Conservation (phyloP, 2,888 invertebrate genomes). For the Chloroclystis v-ata region DNA sequence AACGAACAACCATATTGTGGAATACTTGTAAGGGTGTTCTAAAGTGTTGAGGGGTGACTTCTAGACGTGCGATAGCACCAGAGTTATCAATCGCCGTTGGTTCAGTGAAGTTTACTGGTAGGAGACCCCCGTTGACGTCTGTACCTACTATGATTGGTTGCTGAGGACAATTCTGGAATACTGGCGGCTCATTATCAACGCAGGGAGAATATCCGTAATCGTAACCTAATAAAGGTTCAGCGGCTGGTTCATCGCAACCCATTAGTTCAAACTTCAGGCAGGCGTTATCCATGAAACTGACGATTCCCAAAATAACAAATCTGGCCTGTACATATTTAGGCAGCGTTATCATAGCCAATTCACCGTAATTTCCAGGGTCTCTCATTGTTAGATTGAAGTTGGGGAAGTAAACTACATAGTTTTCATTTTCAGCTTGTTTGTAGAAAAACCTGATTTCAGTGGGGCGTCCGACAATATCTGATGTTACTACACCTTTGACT, state of each 20-base stretch:
- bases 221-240: conserved; percentile 91
- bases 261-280: conserved; percentile 97
- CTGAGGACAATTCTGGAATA: conserved; percentile 97
- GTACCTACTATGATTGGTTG: conserved; percentile 93
- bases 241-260: conserved; percentile 93
- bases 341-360: conserved; percentile 95
- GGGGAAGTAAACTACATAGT: conserved; percentile 97
- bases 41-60: conserved; percentile 95
- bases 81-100: conserved; percentile 97
- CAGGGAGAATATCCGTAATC: conserved; percentile 96
- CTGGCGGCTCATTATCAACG: conserved; percentile 96
- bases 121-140: conserved; percentile 91
- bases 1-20: conserved; percentile 94
- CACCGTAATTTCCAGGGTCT: conserved; percentile 97
- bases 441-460: conserved; percentile 98
- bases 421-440: conserved; percentile 94
- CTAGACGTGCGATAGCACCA: conserved; percentile 94
- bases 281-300: conserved; percentile 97
- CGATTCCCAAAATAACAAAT: conserved; percentile 95
- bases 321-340: conserved; percentile 96
- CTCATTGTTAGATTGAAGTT: conserved; percentile 96
- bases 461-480: conserved; percentile 95
- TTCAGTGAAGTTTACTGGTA: conserved; percentile 95
- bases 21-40: conserved; percentile 92
- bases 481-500: conserved; percentile 96